phyloP scores from a whole-genome alignment of 2,888 invertebrate species.

The Heliconius erato region DNA sequence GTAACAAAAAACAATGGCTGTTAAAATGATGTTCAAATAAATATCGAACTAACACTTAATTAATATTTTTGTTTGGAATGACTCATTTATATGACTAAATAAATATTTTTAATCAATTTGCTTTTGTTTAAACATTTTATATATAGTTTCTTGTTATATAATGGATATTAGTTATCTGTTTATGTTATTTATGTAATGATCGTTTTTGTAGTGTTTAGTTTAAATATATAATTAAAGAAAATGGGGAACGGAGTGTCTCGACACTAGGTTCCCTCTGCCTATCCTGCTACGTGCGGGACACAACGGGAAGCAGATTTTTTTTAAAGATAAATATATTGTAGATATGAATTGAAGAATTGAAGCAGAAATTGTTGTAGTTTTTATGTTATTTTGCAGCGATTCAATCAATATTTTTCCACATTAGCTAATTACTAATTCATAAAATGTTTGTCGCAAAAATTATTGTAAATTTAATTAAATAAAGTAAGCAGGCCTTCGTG shows the following conservation, averaged over 20 bases:
- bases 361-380: too few relatives aligned
- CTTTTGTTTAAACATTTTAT: not conserved
- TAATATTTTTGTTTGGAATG: slow-evolving; percentile 14
- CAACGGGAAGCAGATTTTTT: too few relatives aligned
- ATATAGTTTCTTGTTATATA: not conserved
- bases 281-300: too few relatives aligned
- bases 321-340: too few relatives aligned
- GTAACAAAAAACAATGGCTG: slow-evolving; percentile 66
- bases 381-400: too few relatives aligned
- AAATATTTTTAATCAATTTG: slow-evolving; percentile 11
- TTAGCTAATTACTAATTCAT: not conserved
- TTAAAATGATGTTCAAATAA: slow-evolving; percentile 47
- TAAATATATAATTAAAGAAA: too few relatives aligned
- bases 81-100: slow-evolving; percentile 22
- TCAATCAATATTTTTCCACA: not conserved
- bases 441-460: not conserved
- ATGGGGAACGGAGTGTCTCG: too few relatives aligned
- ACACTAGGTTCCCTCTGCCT: too few relatives aligned
- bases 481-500: too few relatives aligned
- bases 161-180: slow-evolving; percentile 5
- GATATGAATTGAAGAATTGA: too few relatives aligned
- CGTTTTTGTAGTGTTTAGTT: too few relatives aligned
- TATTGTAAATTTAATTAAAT: too few relatives aligned
- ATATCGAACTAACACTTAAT: slow-evolving; percentile 30
- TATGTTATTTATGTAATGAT: not conserved